Conservation (phyloP, 2,113 vertebrate species). For the Carassius carassius region DNA sequence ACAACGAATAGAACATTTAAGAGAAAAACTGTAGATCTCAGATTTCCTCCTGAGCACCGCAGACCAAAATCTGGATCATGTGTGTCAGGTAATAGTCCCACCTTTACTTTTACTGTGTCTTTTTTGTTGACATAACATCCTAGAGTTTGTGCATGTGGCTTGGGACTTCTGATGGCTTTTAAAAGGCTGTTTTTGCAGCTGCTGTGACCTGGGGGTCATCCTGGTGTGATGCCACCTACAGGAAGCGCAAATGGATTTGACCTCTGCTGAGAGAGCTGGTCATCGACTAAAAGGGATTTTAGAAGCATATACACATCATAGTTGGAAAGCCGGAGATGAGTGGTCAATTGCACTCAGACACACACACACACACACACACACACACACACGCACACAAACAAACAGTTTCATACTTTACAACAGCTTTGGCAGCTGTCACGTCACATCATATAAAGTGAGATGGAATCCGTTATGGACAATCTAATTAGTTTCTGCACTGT, state of each 20-base stretch:
- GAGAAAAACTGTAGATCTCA: background rate
- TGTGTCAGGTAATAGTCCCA: background rate
- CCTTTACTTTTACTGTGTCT: background rate
- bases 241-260: slow-evolving; percentile 51
- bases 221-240: slow-evolving; percentile 42
- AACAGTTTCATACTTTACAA: background rate
- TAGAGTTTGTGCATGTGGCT: slow-evolving; percentile 2
- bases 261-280: slow-evolving; percentile 6
- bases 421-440: slow-evolving; percentile 35
- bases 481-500: slow-evolving; percentile 32
- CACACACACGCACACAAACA: background rate
- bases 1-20: background rate
- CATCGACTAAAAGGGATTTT: background rate
- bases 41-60: background rate
- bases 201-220: slow-evolving; percentile 3
- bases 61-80: background rate
- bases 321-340: background rate
- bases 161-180: slow-evolving; percentile 39
- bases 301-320: background rate
- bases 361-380: background rate
- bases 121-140: slow-evolving; percentile 19
- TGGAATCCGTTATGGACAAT: slow-evolving; percentile 40
- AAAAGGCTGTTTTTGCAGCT: slow-evolving; percentile 17
- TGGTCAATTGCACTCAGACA: background rate
- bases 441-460: slow-evolving; percentile 33